Percentiles rank a stretch among this genome's conserved stretches.
Evolutionary conservation across 1,140 invertebrate genomes (phyloP).

Genomic region (Listronotus oregonensis): DNA sequence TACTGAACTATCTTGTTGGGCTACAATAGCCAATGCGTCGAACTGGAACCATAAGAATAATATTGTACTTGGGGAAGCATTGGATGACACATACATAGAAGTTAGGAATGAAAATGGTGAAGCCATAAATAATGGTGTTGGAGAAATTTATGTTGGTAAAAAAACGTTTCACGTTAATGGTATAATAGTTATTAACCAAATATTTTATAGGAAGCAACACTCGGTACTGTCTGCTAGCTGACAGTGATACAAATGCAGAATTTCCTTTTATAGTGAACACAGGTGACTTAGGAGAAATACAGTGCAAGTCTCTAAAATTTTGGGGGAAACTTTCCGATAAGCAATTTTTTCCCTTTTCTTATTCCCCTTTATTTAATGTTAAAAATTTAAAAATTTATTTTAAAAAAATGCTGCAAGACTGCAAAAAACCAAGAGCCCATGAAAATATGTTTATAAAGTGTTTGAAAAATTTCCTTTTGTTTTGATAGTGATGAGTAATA

Average conservation of each 20-base stretch:
- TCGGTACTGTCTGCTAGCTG: slow-evolving; percentile 64
- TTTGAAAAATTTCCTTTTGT: no score
- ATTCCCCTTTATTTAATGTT: no score
- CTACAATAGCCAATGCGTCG: slow-evolving; percentile 65
- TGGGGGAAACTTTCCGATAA: no score
- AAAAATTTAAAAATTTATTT: no score
- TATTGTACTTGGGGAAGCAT: slow-evolving; percentile 62
- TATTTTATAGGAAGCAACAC: slow-evolving; percentile 60
- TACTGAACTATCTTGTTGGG: slow-evolving; percentile 86
- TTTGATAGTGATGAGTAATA: no score
- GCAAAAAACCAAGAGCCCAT: no score
- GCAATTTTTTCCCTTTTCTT: no score
- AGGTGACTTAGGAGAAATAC: slow-evolving; percentile 66
- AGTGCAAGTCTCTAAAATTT: no score
- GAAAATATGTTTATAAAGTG: no score
- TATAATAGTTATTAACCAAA: neutral
- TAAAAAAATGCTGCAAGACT: no score
- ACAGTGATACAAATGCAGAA: slow-evolving; percentile 56
- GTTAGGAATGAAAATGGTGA: slow-evolving; percentile 54
- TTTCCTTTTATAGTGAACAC: slow-evolving; percentile 64
- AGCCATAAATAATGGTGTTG: slow-evolving; percentile 54
- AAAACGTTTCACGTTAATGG: neutral
- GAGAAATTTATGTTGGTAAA: slow-evolving; percentile 61
- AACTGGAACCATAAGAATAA: slow-evolving; percentile 44
- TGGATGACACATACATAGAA: slow-evolving; percentile 67